phyloP scores from a whole-genome alignment of 30 jellyfish, hydroid and myxozoan genomes.

The Turritopsis rubra region DNA sequence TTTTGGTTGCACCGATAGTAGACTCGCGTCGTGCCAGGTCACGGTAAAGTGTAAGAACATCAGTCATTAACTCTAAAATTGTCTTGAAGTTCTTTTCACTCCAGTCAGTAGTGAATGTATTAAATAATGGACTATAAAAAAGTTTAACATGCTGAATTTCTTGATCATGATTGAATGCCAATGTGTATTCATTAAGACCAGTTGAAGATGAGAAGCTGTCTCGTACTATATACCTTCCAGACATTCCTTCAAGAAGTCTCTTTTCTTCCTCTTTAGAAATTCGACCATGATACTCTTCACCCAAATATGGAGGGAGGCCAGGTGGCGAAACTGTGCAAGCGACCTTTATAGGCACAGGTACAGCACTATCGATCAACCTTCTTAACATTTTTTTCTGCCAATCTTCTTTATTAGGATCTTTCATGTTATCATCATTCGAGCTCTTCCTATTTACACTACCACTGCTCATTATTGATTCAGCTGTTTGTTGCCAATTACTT shows the following conservation, averaged over 20 bases:
- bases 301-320: conserved; percentile 49
- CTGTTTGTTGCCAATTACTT: background rate
- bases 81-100: conserved; percentile 56
- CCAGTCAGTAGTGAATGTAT: conserved; percentile 51
- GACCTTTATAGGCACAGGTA: conserved; percentile 81
- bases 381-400: conserved; percentile 32
- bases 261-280: conserved; percentile 64
- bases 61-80: conserved; percentile 57
- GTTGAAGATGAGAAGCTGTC: conserved; percentile 65
- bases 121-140: conserved; percentile 33
- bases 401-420: background rate
- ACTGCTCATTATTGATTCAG: background rate
- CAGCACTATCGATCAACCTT: conserved; percentile 74
- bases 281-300: conserved; percentile 81
- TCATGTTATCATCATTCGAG: background rate
- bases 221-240: conserved; percentile 82
- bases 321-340: conserved; percentile 86
- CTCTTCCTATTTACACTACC: background rate
- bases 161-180: conserved; percentile 79
- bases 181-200: conserved; percentile 45
- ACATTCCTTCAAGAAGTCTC: conserved; percentile 57
- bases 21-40: conserved; percentile 34
- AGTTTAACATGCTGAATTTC: conserved; percentile 65
- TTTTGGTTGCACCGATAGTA: conserved; percentile 6
- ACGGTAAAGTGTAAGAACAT: conserved; percentile 58